Evolutionary conservation across 2,113 vertebrate genomes (phyloP).

Genomic region (Thunnus maccoyii): DNA sequence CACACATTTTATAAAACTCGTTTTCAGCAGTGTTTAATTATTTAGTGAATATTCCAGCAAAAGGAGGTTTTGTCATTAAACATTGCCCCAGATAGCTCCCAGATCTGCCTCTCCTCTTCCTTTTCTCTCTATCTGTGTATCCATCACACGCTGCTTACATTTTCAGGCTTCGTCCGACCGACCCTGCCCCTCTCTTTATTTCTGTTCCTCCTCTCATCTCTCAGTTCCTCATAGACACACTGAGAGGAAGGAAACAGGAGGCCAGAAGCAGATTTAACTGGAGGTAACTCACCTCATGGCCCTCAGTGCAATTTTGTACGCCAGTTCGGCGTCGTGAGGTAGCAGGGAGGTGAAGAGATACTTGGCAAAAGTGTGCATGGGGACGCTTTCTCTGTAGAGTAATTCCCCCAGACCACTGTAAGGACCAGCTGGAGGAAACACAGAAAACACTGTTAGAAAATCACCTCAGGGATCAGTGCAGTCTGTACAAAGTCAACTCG

Average conservation of each 20-base stretch:
- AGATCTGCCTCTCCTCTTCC: constrained; percentile 8
- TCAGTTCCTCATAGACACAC: too few relatives aligned
- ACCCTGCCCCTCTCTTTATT: neutral
- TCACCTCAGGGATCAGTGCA: neutral
- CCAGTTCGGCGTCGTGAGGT: constrained; percentile 98
- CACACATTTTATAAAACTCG: constrained; percentile 75
- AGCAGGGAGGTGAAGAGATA: constrained; percentile 98
- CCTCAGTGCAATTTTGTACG: constrained; percentile 98
- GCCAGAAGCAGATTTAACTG: too few relatives aligned
- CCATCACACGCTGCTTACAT: neutral
- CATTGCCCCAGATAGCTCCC: constrained; percentile 62
- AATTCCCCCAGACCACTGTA: constrained; percentile 97
- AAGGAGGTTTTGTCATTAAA: constrained; percentile 83
- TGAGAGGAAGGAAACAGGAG: too few relatives aligned
- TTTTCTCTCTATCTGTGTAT: neutral
- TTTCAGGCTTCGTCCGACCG: neutral
- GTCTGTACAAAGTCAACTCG: neutral
- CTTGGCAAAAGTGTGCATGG: constrained; percentile 99
- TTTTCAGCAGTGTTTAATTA: constrained; percentile 80
- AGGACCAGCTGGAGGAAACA: constrained; percentile 89
- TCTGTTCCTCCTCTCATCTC: neutral
- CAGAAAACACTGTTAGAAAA: neutral
- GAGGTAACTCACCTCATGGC: constrained; percentile 93
- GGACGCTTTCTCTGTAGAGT: constrained; percentile 96
- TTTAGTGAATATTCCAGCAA: constrained; percentile 82